phyloP scores from a whole-genome alignment of 2,888 invertebrate genomes.

The Encarsia formosa region DNA sequence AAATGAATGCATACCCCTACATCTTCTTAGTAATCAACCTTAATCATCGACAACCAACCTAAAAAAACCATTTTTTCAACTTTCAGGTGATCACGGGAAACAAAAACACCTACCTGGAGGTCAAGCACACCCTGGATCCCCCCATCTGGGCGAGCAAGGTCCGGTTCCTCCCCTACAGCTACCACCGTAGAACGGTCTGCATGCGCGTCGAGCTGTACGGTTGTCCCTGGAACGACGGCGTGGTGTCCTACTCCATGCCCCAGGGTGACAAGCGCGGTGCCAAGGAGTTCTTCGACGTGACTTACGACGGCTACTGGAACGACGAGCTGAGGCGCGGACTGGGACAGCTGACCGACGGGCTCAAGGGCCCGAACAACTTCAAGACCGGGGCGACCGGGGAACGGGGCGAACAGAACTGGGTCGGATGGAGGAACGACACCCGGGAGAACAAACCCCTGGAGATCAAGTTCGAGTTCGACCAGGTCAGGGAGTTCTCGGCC shows the following conservation, averaged over 20 bases:
- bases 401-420: conserved; percentile 73
- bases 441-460: conserved; percentile 61
- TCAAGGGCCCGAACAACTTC: conserved; percentile 72
- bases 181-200: conserved; percentile 80
- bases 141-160: conserved; percentile 82
- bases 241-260: conserved; percentile 82
- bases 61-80: too few relatives aligned
- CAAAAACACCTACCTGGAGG: conserved; percentile 80
- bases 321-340: conserved; percentile 72
- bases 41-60: too few relatives aligned
- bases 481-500: conserved; percentile 78
- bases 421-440: conserved; percentile 84
- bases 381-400: conserved; percentile 61
- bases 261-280: conserved; percentile 79
- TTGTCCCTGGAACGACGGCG: conserved; percentile 79
- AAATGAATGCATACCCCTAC: too few relatives aligned
- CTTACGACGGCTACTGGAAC: conserved; percentile 82
- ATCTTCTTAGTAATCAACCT: too few relatives aligned
- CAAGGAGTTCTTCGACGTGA: conserved; percentile 77
- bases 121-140: conserved; percentile 72
- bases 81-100: conserved; percentile 82
- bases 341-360: conserved; percentile 81
- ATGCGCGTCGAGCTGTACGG: conserved; percentile 89
- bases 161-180: conserved; percentile 80
- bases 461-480: conserved; percentile 78